A percentile compares a stretch with the other conserved stretches of the same genome.
Evolutionary conservation across 1,140 invertebrate genomes (phyloP).

Genomic region (Drosophila serrata): DNA sequence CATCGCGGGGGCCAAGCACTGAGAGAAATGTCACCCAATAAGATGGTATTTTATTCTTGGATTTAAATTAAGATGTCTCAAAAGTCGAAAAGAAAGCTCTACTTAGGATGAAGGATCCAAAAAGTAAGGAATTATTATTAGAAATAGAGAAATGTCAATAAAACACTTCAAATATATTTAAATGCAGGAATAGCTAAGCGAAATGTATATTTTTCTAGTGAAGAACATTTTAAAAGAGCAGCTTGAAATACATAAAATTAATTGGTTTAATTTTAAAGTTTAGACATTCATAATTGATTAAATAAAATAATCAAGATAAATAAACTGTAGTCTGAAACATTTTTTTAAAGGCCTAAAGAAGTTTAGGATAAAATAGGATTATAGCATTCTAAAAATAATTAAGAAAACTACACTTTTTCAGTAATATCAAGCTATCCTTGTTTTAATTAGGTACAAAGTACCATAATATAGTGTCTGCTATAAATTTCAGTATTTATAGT

Average conservation of each 20-base stretch:
- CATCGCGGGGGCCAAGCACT: constrained; percentile 40
- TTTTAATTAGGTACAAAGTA: not conserved
- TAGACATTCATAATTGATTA: not conserved
- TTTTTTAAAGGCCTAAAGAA: not conserved
- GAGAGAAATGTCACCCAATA: not conserved
- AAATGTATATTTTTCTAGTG: not conserved
- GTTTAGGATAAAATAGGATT: not conserved
- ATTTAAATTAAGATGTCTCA: not conserved
- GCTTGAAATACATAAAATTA: not conserved
- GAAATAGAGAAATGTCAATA: not conserved
- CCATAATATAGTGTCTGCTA: not conserved
- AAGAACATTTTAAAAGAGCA: not conserved
- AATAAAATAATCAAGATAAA: not conserved
- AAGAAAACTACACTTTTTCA: too few species aligned
- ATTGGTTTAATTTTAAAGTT: not conserved
- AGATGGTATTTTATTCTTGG: not conserved
- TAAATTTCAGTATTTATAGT: not conserved
- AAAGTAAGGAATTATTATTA: not conserved
- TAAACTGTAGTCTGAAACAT: not conserved
- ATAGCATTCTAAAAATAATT: not conserved
- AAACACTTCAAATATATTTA: not conserved
- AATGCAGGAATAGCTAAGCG: not conserved
- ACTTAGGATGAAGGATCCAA: too few species aligned
- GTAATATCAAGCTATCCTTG: too few species aligned
- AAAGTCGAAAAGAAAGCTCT: not conserved